These are phyloP conservation scores for Apotomis capreana DNA, from an alignment of 2,888 invertebrate species.

Conservation along the genomic window DNA sequence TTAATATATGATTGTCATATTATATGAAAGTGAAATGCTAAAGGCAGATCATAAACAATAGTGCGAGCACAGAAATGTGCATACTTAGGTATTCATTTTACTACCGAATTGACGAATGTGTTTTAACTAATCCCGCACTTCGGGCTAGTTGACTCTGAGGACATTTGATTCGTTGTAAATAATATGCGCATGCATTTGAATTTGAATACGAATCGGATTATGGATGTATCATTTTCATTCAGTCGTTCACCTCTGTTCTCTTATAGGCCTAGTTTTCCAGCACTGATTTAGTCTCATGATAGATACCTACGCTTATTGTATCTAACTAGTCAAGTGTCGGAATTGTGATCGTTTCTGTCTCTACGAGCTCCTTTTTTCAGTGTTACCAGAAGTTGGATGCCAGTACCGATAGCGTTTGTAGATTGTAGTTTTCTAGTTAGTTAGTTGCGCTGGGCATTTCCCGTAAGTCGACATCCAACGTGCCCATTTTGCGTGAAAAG, in stretches of 20 bases:
- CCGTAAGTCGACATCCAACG: no score
- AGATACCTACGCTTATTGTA: no score
- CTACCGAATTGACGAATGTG: constrained; percentile 12
- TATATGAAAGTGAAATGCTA: constrained; percentile 18
- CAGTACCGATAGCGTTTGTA: no score
- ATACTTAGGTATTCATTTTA: background rate
- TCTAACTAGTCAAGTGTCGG: no score
- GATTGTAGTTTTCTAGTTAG: no score
- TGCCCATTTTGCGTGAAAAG: no score
- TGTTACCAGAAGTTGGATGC: no score
- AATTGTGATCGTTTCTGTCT: no score
- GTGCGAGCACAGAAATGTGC: background rate
- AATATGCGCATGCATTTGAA: constrained; percentile 38
- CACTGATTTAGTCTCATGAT: background rate
- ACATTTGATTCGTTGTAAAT: constrained; percentile 28
- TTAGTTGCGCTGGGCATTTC: no score
- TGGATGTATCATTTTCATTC: constrained; percentile 22
- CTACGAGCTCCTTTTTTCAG: no score
- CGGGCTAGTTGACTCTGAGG: constrained; percentile 7
- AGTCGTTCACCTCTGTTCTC: constrained; percentile 31
- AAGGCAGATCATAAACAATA: constrained; percentile 22
- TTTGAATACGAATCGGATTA: constrained; percentile 22
- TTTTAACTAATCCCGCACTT: background rate
- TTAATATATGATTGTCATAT: constrained; percentile 20
- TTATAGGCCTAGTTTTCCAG: background rate